Conservation (phyloP, 2,113 vertebrate genomes). For the Myotis lucifugus region DNA sequence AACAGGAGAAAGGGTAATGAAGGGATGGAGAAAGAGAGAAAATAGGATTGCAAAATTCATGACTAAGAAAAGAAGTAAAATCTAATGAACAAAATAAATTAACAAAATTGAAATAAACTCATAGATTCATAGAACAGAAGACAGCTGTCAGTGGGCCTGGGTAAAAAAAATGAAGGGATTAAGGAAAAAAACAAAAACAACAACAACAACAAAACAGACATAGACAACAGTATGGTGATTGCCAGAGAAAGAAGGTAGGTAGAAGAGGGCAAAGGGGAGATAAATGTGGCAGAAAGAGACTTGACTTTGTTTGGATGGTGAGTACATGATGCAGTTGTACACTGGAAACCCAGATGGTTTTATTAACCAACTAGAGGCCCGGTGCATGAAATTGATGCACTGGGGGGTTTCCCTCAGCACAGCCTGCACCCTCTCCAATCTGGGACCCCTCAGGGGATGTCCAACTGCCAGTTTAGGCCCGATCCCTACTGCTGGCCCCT, state of each 20-base stretch:
- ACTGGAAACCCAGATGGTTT: neutral
- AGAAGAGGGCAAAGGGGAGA: neutral
- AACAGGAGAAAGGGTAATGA: neutral
- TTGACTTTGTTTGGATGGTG: neutral
- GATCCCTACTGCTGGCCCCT: too few relatives aligned
- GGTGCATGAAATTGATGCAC: too few relatives aligned
- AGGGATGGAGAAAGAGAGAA: neutral
- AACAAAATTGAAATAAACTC: neutral
- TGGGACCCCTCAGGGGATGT: too few relatives aligned
- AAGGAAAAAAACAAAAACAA: neutral
- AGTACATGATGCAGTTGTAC: too few relatives aligned
- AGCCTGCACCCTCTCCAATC: too few relatives aligned
- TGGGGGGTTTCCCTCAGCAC: too few relatives aligned
- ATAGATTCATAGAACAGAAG: neutral
- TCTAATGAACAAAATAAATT: neutral
- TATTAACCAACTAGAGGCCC: neutral
- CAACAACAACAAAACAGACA: neutral
- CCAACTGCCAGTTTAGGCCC: too few relatives aligned
- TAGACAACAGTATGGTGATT: neutral
- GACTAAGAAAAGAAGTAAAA: neutral
- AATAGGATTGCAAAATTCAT: conserved; percentile 32
- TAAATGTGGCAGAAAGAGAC: neutral
- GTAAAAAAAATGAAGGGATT: neutral
- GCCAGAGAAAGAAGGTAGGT: neutral
- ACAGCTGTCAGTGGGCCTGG: neutral